Evolutionary conservation across 2,888 invertebrate genomes (phyloP).

Genomic region (Ctena decussata): DNA sequence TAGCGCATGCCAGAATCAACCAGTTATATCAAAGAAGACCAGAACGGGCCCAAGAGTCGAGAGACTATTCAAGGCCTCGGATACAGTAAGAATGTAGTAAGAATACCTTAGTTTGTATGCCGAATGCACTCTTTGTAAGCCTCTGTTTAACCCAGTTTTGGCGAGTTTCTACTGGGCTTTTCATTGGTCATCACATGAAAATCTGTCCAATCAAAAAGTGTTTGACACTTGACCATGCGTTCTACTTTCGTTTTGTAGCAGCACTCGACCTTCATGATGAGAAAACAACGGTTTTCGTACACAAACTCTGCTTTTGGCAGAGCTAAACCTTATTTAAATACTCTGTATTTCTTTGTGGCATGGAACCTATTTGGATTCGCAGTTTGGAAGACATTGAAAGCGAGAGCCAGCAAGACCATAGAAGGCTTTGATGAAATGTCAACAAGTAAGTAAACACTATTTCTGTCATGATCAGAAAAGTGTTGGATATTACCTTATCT

Average conservation of each 20-base stretch:
- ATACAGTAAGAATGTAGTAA: no score
- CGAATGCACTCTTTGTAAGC: no score
- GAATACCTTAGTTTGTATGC: no score
- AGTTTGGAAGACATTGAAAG: slow-evolving; percentile 29
- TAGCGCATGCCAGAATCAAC: no score
- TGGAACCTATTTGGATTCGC: slow-evolving; percentile 66
- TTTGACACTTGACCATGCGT: neutral
- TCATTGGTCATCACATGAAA: slow-evolving; percentile 20
- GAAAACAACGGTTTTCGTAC: slow-evolving; percentile 58
- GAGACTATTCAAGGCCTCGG: no score
- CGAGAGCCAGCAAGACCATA: slow-evolving; percentile 27
- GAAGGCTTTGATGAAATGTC: slow-evolving; percentile 48
- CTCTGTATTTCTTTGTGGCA: slow-evolving; percentile 56
- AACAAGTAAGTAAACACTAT: neutral
- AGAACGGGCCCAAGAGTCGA: no score
- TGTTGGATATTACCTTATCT: no score
- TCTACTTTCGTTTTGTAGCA: slow-evolving; percentile 11
- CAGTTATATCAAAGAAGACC: no score
- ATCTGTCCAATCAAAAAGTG: neutral
- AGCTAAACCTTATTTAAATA: slow-evolving; percentile 20
- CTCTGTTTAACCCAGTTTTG: no score
- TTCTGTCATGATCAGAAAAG: no score
- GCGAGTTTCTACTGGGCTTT: no score
- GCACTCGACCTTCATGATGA: slow-evolving; percentile 34
- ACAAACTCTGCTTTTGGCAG: slow-evolving; percentile 34